Evolutionary conservation across 2,113 vertebrate genomes (phyloP).

Genomic region (Podarcis cretensis): DNA sequence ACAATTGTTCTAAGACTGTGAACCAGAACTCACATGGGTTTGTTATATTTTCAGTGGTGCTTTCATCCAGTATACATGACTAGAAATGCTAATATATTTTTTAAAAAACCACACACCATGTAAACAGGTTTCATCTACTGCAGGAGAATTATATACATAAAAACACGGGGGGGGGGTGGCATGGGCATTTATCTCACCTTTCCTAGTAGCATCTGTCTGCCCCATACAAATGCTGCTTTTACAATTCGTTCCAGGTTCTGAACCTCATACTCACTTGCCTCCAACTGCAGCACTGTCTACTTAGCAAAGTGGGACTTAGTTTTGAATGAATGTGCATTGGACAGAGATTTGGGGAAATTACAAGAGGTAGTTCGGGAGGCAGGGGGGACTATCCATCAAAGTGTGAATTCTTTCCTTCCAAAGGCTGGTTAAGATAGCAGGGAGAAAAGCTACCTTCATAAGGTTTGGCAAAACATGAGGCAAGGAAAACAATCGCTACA

Average conservation of each 20-base stretch:
- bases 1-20: not conserved
- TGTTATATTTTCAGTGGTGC: not conserved
- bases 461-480: not conserved
- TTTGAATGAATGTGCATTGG: not conserved
- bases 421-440: not conserved
- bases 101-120: not conserved
- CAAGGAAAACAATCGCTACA: conserved; percentile 49
- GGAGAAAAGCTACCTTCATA: not conserved
- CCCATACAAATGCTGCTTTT: too few species aligned
- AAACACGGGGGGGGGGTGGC: not conserved
- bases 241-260: not conserved
- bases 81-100: not conserved
- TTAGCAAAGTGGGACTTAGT: not conserved
- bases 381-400: not conserved
- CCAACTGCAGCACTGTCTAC: not conserved
- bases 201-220: not conserved
- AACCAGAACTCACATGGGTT: not conserved
- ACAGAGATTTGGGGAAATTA: not conserved
- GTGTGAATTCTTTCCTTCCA: not conserved
- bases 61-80: not conserved
- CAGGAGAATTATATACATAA: not conserved
- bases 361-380: too few species aligned
- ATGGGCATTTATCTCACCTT: not conserved
- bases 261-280: too few species aligned
- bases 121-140: not conserved